phyloP scores from a whole-genome alignment of 2,113 vertebrate species.

The Phyllostomus discolor region DNA sequence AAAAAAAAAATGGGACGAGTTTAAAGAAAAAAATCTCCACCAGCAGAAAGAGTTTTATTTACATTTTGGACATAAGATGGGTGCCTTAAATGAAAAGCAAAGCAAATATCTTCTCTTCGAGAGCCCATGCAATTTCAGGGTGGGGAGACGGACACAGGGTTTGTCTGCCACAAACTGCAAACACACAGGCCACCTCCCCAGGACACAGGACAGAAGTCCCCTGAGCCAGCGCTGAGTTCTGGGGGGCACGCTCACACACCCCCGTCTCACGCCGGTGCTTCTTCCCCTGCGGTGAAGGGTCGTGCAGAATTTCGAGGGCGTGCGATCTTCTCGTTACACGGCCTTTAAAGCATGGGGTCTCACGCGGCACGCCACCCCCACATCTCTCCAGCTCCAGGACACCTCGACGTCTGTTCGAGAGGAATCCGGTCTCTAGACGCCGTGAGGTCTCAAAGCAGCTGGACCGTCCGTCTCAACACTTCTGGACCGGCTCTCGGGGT shows the following conservation, averaged over 20 bases:
- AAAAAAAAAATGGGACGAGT: not conserved
- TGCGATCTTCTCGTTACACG: not conserved
- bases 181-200: not conserved
- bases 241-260: too few relatives aligned
- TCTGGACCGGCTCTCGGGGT: not conserved
- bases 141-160: not conserved
- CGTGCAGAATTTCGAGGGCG: not conserved
- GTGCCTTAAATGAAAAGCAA: not conserved
- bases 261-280: rapidly evolving
- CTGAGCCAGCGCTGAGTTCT: not conserved
- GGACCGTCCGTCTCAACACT: not conserved
- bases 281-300: not conserved
- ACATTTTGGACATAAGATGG: not conserved
- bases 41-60: conserved; percentile 3
- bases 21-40: not conserved
- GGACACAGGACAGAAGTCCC: not conserved
- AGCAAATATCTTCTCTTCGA: not conserved
- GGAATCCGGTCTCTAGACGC: not conserved
- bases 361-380: not conserved
- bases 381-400: not conserved
- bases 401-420: not conserved
- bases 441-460: not conserved
- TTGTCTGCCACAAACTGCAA: not conserved
- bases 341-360: not conserved
- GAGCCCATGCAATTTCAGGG: not conserved